A percentile compares a stretch with the other conserved stretches of the same genome.
Evolutionary conservation across 2,113 vertebrate species (phyloP).

Genomic region (Numenius arquata): DNA sequence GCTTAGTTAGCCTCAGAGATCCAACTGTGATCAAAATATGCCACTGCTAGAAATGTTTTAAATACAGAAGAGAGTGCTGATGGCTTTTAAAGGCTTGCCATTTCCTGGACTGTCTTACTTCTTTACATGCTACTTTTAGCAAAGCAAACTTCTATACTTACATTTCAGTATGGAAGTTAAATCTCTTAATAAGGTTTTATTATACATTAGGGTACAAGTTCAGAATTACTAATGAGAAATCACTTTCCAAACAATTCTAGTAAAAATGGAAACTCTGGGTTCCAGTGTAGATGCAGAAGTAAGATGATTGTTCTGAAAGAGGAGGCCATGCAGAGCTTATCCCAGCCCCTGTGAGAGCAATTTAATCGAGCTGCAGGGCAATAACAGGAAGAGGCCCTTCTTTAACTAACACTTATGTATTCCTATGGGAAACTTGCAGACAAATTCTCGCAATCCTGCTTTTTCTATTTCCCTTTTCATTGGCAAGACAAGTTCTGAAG

Average conservation of each 20-base stretch:
- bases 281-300: neutral
- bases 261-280: neutral
- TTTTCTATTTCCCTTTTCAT: neutral
- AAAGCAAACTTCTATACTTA: neutral
- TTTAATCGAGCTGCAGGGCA: neutral
- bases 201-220: neutral
- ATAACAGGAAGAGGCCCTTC: neutral
- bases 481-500: neutral
- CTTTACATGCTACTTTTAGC: neutral
- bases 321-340: neutral
- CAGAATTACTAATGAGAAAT: neutral
- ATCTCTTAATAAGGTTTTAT: neutral
- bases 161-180: neutral
- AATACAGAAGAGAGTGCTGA: neutral
- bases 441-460: neutral
- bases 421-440: neutral
- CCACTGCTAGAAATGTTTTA: neutral
- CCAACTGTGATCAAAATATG: neutral
- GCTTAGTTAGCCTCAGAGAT: neutral
- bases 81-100: neutral
- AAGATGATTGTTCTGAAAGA: neutral
- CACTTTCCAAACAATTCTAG: neutral
- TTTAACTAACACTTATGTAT: neutral
- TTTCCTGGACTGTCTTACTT: neutral
- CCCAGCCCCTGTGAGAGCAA: neutral